A percentile compares a stretch with the other conserved stretches of the same genome.
Evolutionary conservation across 2,797 vertebrate species (phyloP).

Genomic region (Myiothlypis coronata): DNA sequence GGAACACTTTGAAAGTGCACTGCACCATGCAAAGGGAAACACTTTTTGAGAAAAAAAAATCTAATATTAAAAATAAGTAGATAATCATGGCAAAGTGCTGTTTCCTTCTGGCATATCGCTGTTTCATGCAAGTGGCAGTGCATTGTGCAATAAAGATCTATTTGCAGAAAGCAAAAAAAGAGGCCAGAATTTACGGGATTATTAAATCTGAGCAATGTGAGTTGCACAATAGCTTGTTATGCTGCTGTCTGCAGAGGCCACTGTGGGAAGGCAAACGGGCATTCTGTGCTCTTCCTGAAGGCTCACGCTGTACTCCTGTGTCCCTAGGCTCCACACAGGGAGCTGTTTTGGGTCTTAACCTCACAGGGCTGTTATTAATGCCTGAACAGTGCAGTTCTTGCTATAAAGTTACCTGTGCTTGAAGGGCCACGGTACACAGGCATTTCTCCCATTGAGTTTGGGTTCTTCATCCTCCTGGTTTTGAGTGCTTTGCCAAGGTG

Average conservation of each 20-base stretch:
- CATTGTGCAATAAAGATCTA: not conserved
- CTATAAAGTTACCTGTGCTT: not conserved
- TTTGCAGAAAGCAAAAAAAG: not conserved
- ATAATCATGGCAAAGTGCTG: not conserved
- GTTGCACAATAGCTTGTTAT: not conserved
- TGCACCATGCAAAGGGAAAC: not conserved
- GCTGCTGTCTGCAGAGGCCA: not conserved
- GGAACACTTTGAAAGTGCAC: not conserved
- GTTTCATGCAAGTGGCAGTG: not conserved
- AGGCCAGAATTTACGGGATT: not conserved
- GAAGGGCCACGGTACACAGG: not conserved
- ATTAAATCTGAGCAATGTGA: not conserved
- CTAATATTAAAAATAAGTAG: not conserved
- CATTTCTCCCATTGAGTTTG: not conserved
- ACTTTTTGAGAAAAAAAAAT: not conserved
- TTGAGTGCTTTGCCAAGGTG: not conserved
- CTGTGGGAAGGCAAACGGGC: fast-evolving
- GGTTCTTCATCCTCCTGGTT: not conserved
- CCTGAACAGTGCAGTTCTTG: not conserved
- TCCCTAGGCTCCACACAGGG: not conserved
- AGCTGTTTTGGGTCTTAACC: not conserved
- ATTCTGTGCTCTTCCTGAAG: fast-evolving
- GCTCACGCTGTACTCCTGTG: fast-evolving
- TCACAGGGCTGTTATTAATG: not conserved
- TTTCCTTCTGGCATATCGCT: not conserved